phyloP scores from a whole-genome alignment of 2,888 invertebrate species.

The Tuta absoluta region DNA sequence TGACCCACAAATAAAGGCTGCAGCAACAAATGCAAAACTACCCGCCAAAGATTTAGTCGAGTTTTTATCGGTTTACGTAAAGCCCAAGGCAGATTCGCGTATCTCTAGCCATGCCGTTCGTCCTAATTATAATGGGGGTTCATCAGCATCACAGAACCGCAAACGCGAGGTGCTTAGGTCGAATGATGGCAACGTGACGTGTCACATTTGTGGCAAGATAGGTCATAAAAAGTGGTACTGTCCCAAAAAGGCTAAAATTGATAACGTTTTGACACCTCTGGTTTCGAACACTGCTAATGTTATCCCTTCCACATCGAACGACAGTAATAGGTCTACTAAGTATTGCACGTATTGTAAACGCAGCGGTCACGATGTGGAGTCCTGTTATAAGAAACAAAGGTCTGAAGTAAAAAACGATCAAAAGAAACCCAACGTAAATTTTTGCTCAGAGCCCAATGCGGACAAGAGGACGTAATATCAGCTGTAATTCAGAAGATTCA shows the following conservation, averaged over 20 bases:
- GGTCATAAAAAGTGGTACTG: slow-evolving; percentile 18
- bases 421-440: too few species aligned
- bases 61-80: slow-evolving; percentile 31
- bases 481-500: slow-evolving; percentile 37
- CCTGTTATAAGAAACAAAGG: slow-evolving; percentile 36
- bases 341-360: slow-evolving; percentile 37
- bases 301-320: too few species aligned
- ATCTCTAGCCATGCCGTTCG: too few species aligned
- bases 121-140: too few species aligned
- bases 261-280: too few species aligned
- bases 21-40: slow-evolving; percentile 35
- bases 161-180: neutral
- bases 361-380: slow-evolving; percentile 33
- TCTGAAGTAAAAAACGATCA: neutral
- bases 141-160: too few species aligned
- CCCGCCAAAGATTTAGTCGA: slow-evolving; percentile 27
- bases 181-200: neutral
- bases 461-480: slow-evolving; percentile 33
- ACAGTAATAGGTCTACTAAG: neutral
- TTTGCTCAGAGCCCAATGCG: too few species aligned
- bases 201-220: slow-evolving; percentile 13
- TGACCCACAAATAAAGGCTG: slow-evolving; percentile 32
- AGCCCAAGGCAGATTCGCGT: too few species aligned
- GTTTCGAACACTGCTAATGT: too few species aligned
- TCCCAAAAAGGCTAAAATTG: too few species aligned